Percentiles rank a stretch among this genome's conserved stretches.
These are phyloP conservation scores for Pangasius larnaudii DNA, from an alignment of 2,797 vertebrate species.

Conservation along the genomic window DNA sequence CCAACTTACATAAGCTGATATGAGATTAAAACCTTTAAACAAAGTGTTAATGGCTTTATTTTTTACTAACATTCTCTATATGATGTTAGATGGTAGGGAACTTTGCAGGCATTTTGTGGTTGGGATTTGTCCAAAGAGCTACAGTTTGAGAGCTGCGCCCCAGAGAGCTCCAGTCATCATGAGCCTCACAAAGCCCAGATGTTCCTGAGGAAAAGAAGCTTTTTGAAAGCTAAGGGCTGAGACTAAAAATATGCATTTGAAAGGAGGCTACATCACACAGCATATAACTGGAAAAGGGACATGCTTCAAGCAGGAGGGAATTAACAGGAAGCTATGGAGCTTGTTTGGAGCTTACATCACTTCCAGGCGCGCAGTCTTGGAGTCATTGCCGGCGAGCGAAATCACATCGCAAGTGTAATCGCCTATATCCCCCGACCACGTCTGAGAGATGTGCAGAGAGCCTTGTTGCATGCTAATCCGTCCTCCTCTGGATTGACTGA, in stretches of 20 bases:
- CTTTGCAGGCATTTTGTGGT: neutral
- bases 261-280: neutral
- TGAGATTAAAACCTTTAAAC: neutral
- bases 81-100: neutral
- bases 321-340: neutral
- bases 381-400: conserved; percentile 90
- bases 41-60: neutral
- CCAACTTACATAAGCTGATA: neutral
- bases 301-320: conserved; percentile 2
- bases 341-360: conserved; percentile 87
- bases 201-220: neutral
- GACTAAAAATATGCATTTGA: neutral
- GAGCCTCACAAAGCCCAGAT: conserved; percentile 19
- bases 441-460: conserved; percentile 91
- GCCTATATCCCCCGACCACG: conserved; percentile 96
- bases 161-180: neutral
- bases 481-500: conserved; percentile 81
- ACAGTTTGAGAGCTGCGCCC: neutral
- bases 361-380: conserved; percentile 85
- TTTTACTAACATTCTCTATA: neutral
- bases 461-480: conserved; percentile 84
- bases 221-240: neutral
- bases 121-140: neutral
- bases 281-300: neutral
- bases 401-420: conserved; percentile 90